These are phyloP conservation scores for Actinia equina DNA, from an alignment of 64 coral and sea anemone species.

Conservation along the genomic window DNA sequence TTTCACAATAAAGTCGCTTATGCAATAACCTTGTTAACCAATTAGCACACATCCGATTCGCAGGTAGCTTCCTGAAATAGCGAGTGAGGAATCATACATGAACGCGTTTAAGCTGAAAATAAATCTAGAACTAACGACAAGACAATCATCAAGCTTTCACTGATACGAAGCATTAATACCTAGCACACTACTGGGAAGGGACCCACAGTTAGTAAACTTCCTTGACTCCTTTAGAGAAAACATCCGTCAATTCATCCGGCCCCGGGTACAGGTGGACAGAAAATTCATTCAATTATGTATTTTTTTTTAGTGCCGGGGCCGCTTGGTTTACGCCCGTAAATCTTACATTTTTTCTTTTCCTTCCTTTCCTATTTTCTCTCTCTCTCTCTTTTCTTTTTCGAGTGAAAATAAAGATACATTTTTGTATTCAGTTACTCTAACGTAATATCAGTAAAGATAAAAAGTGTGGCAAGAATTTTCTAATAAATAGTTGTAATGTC, in stretches of 20 bases:
- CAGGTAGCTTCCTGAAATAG: background rate
- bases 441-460: background rate
- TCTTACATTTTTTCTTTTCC: background rate
- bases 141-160: background rate
- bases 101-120: background rate
- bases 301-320: background rate
- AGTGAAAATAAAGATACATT: background rate
- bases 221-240: background rate
- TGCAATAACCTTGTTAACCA: background rate
- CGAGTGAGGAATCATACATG: background rate
- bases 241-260: constrained; percentile 5
- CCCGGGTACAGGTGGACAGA: background rate
- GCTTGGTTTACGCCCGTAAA: background rate
- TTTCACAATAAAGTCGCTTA: background rate
- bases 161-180: background rate
- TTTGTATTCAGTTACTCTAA: background rate
- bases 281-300: background rate
- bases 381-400: too few species aligned
- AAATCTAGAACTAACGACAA: background rate
- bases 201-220: background rate
- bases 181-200: background rate
- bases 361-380: too few species aligned
- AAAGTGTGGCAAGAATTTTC: background rate
- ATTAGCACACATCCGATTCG: background rate
- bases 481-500: background rate